Conservation (phyloP, 2,113 vertebrate genomes). For the Tautogolabrus adspersus region DNA sequence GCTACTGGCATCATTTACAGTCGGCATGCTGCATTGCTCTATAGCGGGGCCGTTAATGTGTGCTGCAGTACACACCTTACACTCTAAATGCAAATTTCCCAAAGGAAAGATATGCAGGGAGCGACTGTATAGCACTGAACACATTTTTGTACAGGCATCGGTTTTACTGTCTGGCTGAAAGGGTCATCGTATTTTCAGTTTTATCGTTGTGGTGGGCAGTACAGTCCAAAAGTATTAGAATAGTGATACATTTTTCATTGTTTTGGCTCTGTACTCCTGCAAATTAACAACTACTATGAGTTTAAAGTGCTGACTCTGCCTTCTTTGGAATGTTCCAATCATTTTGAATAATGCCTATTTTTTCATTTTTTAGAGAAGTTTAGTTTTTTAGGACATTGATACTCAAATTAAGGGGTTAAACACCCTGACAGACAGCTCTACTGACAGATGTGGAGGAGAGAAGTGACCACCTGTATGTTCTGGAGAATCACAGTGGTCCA, state of each 20-base stretch:
- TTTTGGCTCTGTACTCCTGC: slow-evolving; percentile 30
- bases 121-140: slow-evolving; percentile 26
- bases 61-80: slow-evolving; percentile 38
- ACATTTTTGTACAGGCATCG: slow-evolving; percentile 36
- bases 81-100: slow-evolving; percentile 68
- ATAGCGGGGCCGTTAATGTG: slow-evolving; percentile 28
- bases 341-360: too few relatives aligned
- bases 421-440: too few relatives aligned
- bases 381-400: too few relatives aligned
- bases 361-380: too few relatives aligned
- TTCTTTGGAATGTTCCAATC: not conserved
- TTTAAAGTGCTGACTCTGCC: slow-evolving; percentile 34
- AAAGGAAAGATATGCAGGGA: slow-evolving; percentile 38
- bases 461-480: too few relatives aligned
- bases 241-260: slow-evolving; percentile 36
- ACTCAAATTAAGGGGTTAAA: too few relatives aligned
- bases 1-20: slow-evolving; percentile 63
- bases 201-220: slow-evolving; percentile 16
- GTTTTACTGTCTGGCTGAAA: slow-evolving; percentile 21
- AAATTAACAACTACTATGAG: slow-evolving; percentile 18
- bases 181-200: slow-evolving; percentile 36
- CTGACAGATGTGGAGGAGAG: too few relatives aligned
- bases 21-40: slow-evolving; percentile 46
- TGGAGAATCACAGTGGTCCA: too few relatives aligned
- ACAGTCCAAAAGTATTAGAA: slow-evolving; percentile 27